Evolutionary conservation across 2,113 vertebrate species (phyloP), one percentile per base, ranked within the genome.

Genomic region (Sinocyclocheilus grahami): DNA sequence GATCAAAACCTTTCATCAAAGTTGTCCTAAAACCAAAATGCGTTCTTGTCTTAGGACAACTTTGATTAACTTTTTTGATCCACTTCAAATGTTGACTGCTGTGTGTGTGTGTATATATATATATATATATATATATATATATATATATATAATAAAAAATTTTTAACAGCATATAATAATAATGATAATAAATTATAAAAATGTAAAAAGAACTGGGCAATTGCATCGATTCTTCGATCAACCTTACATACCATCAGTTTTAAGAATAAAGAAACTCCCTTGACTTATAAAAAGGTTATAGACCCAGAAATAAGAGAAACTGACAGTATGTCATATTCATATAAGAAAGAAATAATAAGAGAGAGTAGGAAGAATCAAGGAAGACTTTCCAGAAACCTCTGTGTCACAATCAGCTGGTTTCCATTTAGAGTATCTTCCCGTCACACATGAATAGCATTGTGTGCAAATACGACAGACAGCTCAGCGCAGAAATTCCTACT

Each of bases 361-460:
- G 78, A 81, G 65, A 30, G 2, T 46, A 10, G 86, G 37, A 84
- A 11, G 81, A 62, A 42, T 30, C 51, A 30, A 13, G 11, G 8
- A 80, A 67, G 33, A 46, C 84, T 79, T 51, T 69, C 71, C 55
- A 80, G 2, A 53, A 87, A 37, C 71, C 14, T 22, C 69, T 74
- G 69, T 33, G 13, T 12, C 30, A 86, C 77, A 5, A 82, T 82
- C 79, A 82, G 60, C 79, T 82, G 79, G 60, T 82, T 82, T 51
- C 7, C 79, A 82, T 82, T 82, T 12, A 82, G 58, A 80, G 33
- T 14, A 60, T 14, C 14, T 10, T 48, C 14, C 78, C 24, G 24
- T 42, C 7, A 58, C 24, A 37, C 77, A 78, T 63, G 37, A 80
- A 46, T 22, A 51, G 79, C 22, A 67, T 63, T 82, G 79, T 67